These are phyloP conservation scores for Aphelinus certus DNA, from an alignment of 1,140 invertebrate genomes.

Conservation along the genomic window DNA sequence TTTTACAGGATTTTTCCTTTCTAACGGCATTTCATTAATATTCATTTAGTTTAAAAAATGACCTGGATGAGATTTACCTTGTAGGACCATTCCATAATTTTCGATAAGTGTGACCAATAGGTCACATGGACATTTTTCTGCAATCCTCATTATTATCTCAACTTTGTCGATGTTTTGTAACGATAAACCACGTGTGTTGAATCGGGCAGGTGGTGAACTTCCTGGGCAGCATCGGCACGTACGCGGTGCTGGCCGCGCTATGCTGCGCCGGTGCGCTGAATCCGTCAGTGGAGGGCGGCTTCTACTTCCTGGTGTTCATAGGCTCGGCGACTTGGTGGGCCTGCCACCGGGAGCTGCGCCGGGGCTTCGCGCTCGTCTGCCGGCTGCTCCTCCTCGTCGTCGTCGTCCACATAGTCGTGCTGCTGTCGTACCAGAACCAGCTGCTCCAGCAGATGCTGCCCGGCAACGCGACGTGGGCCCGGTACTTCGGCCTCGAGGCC, in stretches of 20 bases:
- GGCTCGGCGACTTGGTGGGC: slow-evolving; percentile 89
- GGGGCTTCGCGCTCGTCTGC: slow-evolving; percentile 78
- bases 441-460: slow-evolving; percentile 80
- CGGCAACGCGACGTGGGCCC: slow-evolving; percentile 74
- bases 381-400: slow-evolving; percentile 74
- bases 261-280: slow-evolving; percentile 81
- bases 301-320: slow-evolving; percentile 90
- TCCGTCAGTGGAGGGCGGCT: slow-evolving; percentile 80
- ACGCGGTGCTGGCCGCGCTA: slow-evolving; percentile 75
- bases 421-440: slow-evolving; percentile 90
- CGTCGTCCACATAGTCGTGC: slow-evolving; percentile 76
- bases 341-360: slow-evolving; percentile 77
- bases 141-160: too few relatives aligned
- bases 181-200: too few relatives aligned
- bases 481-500: slow-evolving; percentile 76
- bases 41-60: too few relatives aligned
- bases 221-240: slow-evolving; percentile 70
- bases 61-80: too few relatives aligned
- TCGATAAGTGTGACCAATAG: too few relatives aligned
- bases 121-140: too few relatives aligned
- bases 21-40: too few relatives aligned
- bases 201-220: slow-evolving; percentile 60
- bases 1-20: too few relatives aligned
- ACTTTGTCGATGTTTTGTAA: too few relatives aligned
- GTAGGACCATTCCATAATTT: too few relatives aligned